phyloP scores from a whole-genome alignment of 1,140 invertebrate genomes.

The Meloidogyne hapla region DNA sequence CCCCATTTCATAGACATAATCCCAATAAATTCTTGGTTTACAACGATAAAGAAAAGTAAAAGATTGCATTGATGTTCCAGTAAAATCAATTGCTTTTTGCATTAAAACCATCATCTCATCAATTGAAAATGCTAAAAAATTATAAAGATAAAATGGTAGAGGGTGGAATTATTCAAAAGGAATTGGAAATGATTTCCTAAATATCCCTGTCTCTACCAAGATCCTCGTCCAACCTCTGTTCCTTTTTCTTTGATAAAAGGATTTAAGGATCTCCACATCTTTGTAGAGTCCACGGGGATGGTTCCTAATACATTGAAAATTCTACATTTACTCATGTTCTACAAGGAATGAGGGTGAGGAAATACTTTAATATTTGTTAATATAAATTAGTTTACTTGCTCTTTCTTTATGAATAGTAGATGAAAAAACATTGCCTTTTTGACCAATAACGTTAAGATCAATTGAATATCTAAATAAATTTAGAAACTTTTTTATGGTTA shows the following conservation, averaged over 20 bases:
- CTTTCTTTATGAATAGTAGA: not conserved
- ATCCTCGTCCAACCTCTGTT: no score
- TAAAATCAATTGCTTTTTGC: conserved; percentile 30
- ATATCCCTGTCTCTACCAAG: no score
- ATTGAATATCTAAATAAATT: conserved; percentile 15
- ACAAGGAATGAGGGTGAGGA: no score
- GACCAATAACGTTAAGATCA: conserved; percentile 6
- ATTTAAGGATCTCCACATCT: no score
- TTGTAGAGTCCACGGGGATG: no score
- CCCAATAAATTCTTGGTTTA: conserved; percentile 59
- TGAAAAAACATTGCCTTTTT: conserved; percentile 10
- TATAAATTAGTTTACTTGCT: conserved; percentile 1
- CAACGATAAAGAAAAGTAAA: conserved; percentile 54
- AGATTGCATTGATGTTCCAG: conserved; percentile 39
- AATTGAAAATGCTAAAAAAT: conserved; percentile 39
- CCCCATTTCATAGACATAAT: conserved; percentile 56
- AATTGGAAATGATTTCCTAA: no score
- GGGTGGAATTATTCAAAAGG: no score
- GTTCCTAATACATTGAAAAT: no score
- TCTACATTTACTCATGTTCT: no score
- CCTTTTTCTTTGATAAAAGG: no score
- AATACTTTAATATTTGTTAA: conserved; percentile 2
- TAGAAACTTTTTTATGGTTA: not conserved
- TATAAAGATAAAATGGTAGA: no score
- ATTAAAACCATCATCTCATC: conserved; percentile 35